Conservation (phyloP, 2,113 vertebrate species). For the Aramus guarauna region DNA sequence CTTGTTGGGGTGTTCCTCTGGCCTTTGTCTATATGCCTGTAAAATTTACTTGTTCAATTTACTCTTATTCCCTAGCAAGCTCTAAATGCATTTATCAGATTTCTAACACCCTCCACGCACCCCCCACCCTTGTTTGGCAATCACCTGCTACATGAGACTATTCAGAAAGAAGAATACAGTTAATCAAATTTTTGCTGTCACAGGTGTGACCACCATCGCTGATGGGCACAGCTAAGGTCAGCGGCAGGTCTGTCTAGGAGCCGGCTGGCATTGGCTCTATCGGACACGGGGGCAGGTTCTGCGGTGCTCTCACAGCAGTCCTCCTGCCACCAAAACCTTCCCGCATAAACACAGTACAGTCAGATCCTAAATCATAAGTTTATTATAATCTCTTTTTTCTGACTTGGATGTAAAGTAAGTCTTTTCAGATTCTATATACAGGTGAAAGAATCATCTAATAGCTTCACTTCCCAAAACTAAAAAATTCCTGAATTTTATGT, state of each 20-base stretch:
- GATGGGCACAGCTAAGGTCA: not conserved
- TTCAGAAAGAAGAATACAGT: not conserved
- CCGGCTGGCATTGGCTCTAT: not conserved
- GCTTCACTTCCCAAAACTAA: not conserved
- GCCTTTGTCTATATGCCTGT: not conserved
- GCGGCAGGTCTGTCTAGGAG: fast-evolving
- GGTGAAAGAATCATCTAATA: not conserved
- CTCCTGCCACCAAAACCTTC: not conserved
- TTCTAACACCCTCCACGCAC: not conserved
- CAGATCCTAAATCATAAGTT: not conserved
- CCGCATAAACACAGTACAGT: not conserved
- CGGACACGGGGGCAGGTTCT: not conserved
- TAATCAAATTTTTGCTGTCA: not conserved
- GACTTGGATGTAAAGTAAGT: not conserved
- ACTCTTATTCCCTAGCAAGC: not conserved
- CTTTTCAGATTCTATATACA: not conserved
- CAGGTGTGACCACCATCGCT: fast-evolving
- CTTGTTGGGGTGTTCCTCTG: not conserved
- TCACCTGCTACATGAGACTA: not conserved
- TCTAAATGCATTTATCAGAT: not conserved
- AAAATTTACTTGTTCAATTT: not conserved
- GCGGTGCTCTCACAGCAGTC: not conserved
- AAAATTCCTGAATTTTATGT: not conserved
- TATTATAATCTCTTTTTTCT: not conserved
- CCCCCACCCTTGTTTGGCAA: not conserved